A percentile compares a stretch with the other conserved stretches of the same genome.
phyloP scores from a whole-genome alignment of 37 sponge, comb jelly and placozoan genomes.

The Agelas oroides region DNA sequence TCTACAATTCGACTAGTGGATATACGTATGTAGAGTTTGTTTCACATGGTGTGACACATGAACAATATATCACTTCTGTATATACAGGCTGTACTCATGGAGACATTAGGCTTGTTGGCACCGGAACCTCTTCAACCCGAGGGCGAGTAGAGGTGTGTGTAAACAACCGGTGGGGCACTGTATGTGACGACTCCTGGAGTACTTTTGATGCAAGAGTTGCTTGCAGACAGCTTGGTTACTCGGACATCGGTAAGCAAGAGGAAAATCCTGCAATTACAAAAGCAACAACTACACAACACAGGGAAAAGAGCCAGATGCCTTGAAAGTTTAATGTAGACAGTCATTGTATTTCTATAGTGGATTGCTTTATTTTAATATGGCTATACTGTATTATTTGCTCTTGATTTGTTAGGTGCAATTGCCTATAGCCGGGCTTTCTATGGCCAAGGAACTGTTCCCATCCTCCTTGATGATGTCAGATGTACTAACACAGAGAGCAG shows the following conservation, averaged over 20 bases:
- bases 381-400: too few relatives aligned
- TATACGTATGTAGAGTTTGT: too few relatives aligned
- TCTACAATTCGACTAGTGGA: too few relatives aligned
- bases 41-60: too few relatives aligned
- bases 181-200: constrained; percentile 9
- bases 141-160: constrained; percentile 38
- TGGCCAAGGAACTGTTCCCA: constrained; percentile 1
- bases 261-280: too few relatives aligned
- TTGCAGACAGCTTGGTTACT: constrained; percentile 20
- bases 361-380: not conserved
- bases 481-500: too few relatives aligned
- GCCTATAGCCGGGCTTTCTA: not conserved
- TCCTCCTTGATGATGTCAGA: constrained; percentile 1
- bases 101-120: constrained; percentile 21
- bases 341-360: too few relatives aligned
- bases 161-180: constrained; percentile 23
- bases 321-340: too few relatives aligned
- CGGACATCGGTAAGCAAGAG: not conserved
- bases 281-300: too few relatives aligned
- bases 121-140: not conserved
- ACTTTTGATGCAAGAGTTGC: constrained; percentile 21
- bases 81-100: constrained; percentile 18
- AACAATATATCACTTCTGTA: not conserved
- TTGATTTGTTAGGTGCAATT: not conserved
- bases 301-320: too few relatives aligned